These are phyloP conservation scores for Catagonus wagneri DNA, from an alignment of 2,113 vertebrate genomes.

Conservation along the genomic window DNA sequence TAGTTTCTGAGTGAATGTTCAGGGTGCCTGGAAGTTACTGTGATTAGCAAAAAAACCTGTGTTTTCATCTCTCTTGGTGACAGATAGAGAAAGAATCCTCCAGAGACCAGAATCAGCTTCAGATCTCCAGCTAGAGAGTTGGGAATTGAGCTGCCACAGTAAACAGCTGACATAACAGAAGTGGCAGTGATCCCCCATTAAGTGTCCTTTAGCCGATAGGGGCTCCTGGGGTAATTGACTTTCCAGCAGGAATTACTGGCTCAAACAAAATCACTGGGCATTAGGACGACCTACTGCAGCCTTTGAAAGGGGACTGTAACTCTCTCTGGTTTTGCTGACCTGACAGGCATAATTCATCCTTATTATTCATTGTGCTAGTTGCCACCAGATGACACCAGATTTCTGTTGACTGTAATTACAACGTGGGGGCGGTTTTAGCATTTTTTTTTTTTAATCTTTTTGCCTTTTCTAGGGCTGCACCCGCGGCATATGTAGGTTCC, in stretches of 20 bases:
- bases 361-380: slow-evolving; percentile 77
- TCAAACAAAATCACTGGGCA: slow-evolving; percentile 87
- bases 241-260: slow-evolving; percentile 89
- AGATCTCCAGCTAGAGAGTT: slow-evolving; percentile 62
- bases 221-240: slow-evolving; percentile 87
- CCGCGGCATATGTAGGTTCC: no score
- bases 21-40: slow-evolving; percentile 72
- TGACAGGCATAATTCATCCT: slow-evolving; percentile 79
- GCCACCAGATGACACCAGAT: slow-evolving; percentile 77
- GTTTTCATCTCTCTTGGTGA: slow-evolving; percentile 72
- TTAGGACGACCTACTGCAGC: slow-evolving; percentile 81
- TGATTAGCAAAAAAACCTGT: slow-evolving; percentile 65
- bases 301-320: slow-evolving; percentile 64
- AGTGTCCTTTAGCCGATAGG: slow-evolving; percentile 82
- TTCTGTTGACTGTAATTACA: slow-evolving; percentile 72
- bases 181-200: slow-evolving; percentile 86
- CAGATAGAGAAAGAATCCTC: slow-evolving; percentile 64
- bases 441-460: not conserved
- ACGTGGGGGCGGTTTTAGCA: not conserved
- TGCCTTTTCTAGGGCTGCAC: no score
- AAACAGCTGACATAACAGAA: slow-evolving; percentile 88
- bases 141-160: slow-evolving; percentile 77
- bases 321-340: slow-evolving; percentile 78
- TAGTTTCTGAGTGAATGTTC: slow-evolving; percentile 36
- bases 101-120: slow-evolving; percentile 61